These are phyloP conservation scores for Drosophila elegans DNA, from an alignment of 1,140 invertebrate genomes.

Conservation along the genomic window DNA sequence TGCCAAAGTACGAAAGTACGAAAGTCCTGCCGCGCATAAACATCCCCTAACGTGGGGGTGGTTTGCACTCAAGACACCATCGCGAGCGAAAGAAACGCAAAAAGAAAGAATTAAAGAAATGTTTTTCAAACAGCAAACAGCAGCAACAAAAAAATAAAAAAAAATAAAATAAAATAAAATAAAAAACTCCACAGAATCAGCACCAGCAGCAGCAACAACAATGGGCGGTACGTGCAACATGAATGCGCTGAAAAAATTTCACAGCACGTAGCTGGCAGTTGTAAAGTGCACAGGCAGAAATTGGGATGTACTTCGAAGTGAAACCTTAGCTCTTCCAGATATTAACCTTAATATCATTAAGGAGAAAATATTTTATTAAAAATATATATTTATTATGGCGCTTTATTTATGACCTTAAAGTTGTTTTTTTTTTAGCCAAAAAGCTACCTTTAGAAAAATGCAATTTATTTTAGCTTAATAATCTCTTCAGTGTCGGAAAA, in stretches of 20 bases:
- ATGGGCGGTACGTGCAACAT: slow-evolving; percentile 59
- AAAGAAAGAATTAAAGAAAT: slow-evolving; percentile 69
- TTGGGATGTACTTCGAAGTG: neutral
- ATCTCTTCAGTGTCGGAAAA: too few relatives aligned
- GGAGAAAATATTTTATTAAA: too few relatives aligned
- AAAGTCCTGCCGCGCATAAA: slow-evolving; percentile 71
- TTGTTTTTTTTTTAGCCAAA: too few relatives aligned
- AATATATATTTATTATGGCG: too few relatives aligned
- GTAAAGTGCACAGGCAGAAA: slow-evolving; percentile 13
- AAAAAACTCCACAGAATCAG: slow-evolving; percentile 50
- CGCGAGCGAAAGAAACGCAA: slow-evolving; percentile 37
- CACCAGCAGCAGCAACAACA: slow-evolving; percentile 47
- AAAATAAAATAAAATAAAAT: slow-evolving; percentile 31
- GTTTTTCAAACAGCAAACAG: slow-evolving; percentile 49
- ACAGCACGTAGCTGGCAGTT: slow-evolving; percentile 62
- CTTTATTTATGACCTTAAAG: too few relatives aligned
- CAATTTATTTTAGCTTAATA: too few relatives aligned
- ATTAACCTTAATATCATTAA: too few relatives aligned
- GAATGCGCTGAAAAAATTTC: slow-evolving; percentile 77
- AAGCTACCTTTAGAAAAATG: too few relatives aligned
- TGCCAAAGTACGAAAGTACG: slow-evolving; percentile 71
- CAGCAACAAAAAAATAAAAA: slow-evolving; percentile 34
- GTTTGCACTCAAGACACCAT: slow-evolving; percentile 54
- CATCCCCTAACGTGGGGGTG: slow-evolving; percentile 78
- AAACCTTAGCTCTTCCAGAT: neutral